These are phyloP conservation scores for Mola mola DNA, from an alignment of 2,113 vertebrate genomes.

Conservation along the genomic window DNA sequence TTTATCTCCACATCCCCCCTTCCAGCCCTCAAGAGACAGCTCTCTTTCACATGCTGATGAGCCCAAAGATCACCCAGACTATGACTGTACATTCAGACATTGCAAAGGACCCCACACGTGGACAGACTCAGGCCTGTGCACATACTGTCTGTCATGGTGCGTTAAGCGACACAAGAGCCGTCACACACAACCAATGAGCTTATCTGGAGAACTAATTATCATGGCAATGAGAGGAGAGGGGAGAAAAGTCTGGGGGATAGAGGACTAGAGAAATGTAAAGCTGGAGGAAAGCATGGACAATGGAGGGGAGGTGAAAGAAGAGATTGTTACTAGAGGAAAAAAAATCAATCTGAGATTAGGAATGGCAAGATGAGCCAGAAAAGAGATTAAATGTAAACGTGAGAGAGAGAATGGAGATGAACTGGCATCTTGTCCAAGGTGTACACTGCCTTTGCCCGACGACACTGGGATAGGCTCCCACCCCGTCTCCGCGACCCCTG, in stretches of 20 bases:
- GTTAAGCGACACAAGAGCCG: conserved; percentile 46
- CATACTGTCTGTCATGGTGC: conserved; percentile 27
- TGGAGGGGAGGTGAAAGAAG: conserved; percentile 2
- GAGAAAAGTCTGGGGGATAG: conserved; percentile 18
- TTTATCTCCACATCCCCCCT: conserved; percentile 45
- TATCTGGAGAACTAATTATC: conserved; percentile 70
- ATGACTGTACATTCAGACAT: conserved; percentile 34
- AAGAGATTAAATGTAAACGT: conserved; percentile 8
- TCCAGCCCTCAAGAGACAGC: conserved; percentile 42
- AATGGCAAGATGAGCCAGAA: too few relatives aligned
- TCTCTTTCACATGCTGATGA: conserved; percentile 73
- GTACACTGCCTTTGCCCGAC: too few relatives aligned
- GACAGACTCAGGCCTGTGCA: neutral
- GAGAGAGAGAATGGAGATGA: conserved; percentile 5
- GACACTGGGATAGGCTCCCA: too few relatives aligned
- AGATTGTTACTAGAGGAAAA: conserved; percentile 12
- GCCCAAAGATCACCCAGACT: conserved; percentile 45
- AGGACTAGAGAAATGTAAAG: conserved; percentile 19
- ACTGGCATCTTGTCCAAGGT: too few relatives aligned
- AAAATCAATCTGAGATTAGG: too few relatives aligned
- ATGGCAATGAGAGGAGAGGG: conserved; percentile 26
- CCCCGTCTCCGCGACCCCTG: too few relatives aligned
- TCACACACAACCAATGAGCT: conserved; percentile 41
- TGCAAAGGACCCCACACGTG: conserved; percentile 17
- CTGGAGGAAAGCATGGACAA: conserved; percentile 8